These are phyloP conservation scores for Arion vulgaris DNA, from an alignment of 1,140 invertebrate genomes.

Conservation along the genomic window DNA sequence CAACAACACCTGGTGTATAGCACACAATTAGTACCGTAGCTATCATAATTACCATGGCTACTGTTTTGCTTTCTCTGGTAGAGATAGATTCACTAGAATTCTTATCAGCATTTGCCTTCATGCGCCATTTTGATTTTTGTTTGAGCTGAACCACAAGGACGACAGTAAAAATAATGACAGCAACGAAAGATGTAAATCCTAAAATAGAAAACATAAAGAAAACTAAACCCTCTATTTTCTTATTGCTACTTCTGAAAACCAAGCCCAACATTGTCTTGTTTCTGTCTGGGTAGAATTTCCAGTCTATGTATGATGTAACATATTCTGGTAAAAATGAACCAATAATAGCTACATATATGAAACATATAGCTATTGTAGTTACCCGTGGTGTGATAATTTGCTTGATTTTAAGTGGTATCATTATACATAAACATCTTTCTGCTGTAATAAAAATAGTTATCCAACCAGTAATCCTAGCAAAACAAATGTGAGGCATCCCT, in stretches of 20 bases:
- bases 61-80: not conserved
- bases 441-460: no score
- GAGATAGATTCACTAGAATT: not conserved
- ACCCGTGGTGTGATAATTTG: not conserved
- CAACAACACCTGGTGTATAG: not conserved
- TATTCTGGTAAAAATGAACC: not conserved
- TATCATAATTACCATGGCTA: not conserved
- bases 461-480: no score
- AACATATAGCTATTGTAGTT: no score
- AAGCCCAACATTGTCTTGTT: not conserved
- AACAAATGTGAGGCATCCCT: no score
- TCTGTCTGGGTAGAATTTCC: conserved; percentile 23
- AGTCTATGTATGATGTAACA: not conserved
- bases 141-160: not conserved
- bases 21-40: not conserved
- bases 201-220: not conserved
- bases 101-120: no score
- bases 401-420: conserved; percentile 5
- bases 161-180: not conserved
- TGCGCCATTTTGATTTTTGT: no score
- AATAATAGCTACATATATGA: not conserved
- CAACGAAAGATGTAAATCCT: no score
- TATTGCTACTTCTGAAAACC: not conserved
- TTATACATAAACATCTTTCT: no score
- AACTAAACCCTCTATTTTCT: not conserved